Base-by-base conservation (phyloP, 2,888 invertebrate species). In the Eristalinus sepulchralis region DNA sequence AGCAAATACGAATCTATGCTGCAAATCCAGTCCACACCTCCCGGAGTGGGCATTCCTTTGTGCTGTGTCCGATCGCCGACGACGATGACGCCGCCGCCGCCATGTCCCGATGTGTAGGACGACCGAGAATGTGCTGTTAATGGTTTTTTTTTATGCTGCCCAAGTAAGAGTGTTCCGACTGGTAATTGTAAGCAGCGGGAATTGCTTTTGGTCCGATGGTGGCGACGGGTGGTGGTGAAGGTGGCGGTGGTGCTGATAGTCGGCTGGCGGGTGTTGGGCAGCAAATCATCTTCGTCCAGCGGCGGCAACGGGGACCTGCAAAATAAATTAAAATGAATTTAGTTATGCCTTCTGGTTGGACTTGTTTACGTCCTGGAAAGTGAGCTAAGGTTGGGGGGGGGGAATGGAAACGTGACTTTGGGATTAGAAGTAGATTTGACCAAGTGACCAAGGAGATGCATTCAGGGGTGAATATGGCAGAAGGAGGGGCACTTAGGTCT, bases 91-190 rank as follows among this genome's bases (percentile, higher is more conserved):
- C 2, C 5, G 27, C 2, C 27, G 27, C 27, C 5, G 27, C 27
- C 27, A 5, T 5, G 27, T 5, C 27, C 27, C 27, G 27, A 3
- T 27, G 27, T 73, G 70, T 71, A 36, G 17, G 64, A 33, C 39
- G 60, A 57, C 66, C 24, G 39, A 36, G 73, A 36, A 70, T 63
- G 11, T 73, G 63, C 31, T 64, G 68, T 79, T 17, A 73, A 64
- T n/a, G n/a, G n/a, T n/a, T n/a, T n/a, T n/a, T 79, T 78, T 53
- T 68, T 64, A n/a, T 70, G 39, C 57, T 55, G 24, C 27, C 22
- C 59, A 13, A 20, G 66, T 53, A 73, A 73, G 67, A 47, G 75
- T 70, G 67, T 31, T 57, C 27, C 53, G 55, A 39, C 36, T 39
- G 39, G 47, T 47, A 47, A 47, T 47, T 47, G 47, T 47, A 5